phyloP scores from a whole-genome alignment of 2,888 invertebrate genomes.

The Amiota minor region DNA sequence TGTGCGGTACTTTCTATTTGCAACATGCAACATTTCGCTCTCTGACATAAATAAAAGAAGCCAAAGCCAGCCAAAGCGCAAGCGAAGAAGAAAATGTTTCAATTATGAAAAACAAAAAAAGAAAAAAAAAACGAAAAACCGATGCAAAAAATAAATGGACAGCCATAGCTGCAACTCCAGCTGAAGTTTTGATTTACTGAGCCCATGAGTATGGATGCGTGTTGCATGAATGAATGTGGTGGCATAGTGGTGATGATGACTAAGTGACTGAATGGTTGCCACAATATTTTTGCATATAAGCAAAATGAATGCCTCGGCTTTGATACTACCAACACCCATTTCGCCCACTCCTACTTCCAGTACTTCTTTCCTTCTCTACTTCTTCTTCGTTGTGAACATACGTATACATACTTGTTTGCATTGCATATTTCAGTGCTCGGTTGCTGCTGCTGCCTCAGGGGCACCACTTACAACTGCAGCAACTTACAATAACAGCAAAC shows the following conservation, averaged over 20 bases:
- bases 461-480: constrained; percentile 4
- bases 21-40: background rate
- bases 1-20: constrained; percentile 13
- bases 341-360: background rate
- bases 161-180: background rate
- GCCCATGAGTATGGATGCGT: constrained; percentile 18
- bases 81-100: constrained; percentile 15
- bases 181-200: constrained; percentile 7
- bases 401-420: too few species aligned
- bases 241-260: background rate
- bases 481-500: constrained; percentile 5
- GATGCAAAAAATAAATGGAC: constrained; percentile 8
- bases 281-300: constrained; percentile 14
- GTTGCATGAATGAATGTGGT: constrained; percentile 17
- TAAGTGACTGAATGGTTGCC: constrained; percentile 9
- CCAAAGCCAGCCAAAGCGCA: background rate
- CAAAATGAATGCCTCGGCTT: background rate
- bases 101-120: constrained; percentile 18
- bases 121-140: constrained; percentile 3
- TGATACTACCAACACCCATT: too few species aligned
- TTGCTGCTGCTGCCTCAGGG: background rate
- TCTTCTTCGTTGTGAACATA: background rate
- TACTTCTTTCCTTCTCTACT: background rate
- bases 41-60: too few species aligned
- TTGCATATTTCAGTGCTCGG: too few species aligned